These are phyloP conservation scores for Halocynthia aurantium DNA, from an alignment of 23 tunicate genomes.

Conservation along the genomic window DNA sequence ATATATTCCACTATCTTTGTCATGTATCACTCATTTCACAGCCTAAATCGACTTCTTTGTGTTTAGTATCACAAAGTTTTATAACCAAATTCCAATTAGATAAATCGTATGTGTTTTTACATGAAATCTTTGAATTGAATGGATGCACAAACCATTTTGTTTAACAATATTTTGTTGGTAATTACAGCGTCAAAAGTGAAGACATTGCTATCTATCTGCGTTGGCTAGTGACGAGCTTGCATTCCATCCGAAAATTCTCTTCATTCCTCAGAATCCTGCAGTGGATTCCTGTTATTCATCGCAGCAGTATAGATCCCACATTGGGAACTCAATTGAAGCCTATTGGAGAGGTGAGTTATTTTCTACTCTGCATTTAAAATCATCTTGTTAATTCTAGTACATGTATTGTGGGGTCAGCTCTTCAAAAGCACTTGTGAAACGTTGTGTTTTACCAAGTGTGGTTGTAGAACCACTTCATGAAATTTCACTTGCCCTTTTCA, in stretches of 20 bases:
- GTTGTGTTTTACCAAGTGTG: too few species aligned
- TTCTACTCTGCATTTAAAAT: background rate
- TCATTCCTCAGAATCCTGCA: conserved; percentile 54
- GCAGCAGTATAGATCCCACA: conserved; percentile 46
- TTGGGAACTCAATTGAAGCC: conserved; percentile 28
- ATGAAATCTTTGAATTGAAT: too few species aligned
- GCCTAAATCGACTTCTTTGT: too few species aligned
- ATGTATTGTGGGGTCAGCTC: too few species aligned
- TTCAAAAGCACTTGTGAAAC: too few species aligned
- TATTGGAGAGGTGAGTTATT: conserved; percentile 12
- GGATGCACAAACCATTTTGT: too few species aligned
- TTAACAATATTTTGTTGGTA: too few species aligned
- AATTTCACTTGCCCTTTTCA: too few species aligned
- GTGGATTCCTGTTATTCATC: conserved; percentile 71
- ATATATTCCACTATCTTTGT: background rate
- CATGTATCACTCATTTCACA: too few species aligned
- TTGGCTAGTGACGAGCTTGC: conserved; percentile 63
- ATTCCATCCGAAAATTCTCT: conserved; percentile 31
- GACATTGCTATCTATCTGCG: conserved; percentile 66
- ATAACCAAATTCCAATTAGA: background rate
- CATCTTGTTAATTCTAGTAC: background rate
- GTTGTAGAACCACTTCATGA: too few species aligned
- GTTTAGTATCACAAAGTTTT: background rate
- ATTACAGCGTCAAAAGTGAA: conserved; percentile 47
- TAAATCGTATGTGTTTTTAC: background rate